Base-by-base conservation (phyloP, 2,797 vertebrate genomes). In the Phalloptychus januarius region DNA sequence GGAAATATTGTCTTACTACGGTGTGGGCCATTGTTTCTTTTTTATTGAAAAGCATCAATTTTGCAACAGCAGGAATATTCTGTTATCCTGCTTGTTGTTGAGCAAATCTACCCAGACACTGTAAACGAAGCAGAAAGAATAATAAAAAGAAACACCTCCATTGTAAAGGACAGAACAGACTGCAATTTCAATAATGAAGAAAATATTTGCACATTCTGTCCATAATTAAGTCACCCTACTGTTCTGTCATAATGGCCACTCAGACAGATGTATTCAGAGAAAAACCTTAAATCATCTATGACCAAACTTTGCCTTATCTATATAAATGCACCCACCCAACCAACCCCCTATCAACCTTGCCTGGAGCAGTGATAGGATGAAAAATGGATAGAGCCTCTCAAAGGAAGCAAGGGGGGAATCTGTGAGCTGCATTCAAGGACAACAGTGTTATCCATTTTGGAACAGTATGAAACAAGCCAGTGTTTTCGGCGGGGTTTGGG, bases 381-480 rank as follows among this genome's bases (percentile, higher is more conserved):
- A 92, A 93, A 92, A 93, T 92, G 88, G 91, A 89, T 79, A 80
- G 87, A 87, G 81, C 78, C 84, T 86, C 72, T 92, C 88, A 84
- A 87, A 92, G 90, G 91, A 88, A 88, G 84, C 79, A 71, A 82
- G 67, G 87, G 82, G 67, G 94, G 92, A 91, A 93, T 94, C 92
- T 93, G 93, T 92, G 93, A 85, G 93, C 90, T 91, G 87, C 92
- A 79, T 94, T 94, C 93, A 95, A 95, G 94, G 94, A 93, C 93
- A 94, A 91, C 93, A 91, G 93, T 93, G 93, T 91, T 91, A 89
- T 90, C 89, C 91, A 91, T 81, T 93, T 91, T 94, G 94, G 94
- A 94, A 91, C 86, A 83, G 92, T 91, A 88, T 95, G 92, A 94
- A 94, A 93, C 91, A 89, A 82, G 86, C 90, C 88, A 94, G 93